Conservation (phyloP, 2,113 vertebrate species). For the Pelodiscus sinensis region DNA sequence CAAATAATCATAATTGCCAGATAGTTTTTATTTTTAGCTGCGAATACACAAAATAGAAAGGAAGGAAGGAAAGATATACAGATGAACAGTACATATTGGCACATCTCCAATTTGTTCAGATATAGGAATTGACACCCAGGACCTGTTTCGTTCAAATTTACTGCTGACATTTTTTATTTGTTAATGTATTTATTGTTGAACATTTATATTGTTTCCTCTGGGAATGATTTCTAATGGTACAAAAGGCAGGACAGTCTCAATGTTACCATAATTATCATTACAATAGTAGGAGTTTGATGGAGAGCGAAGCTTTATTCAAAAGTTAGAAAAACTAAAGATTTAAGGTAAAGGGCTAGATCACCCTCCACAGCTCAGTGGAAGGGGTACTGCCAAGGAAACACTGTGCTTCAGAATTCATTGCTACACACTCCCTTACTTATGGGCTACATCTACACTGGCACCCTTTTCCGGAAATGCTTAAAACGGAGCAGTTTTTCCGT, state of each 20-base stretch:
- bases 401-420: background rate
- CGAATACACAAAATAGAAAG: background rate
- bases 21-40: background rate
- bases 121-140: fast-evolving
- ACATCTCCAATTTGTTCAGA: fast-evolving
- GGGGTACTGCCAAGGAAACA: background rate
- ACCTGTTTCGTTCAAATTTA: fast-evolving
- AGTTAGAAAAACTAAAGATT: background rate
- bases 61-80: fast-evolving
- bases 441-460: too few species aligned
- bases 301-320: background rate
- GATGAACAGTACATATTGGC: background rate
- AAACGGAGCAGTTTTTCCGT: too few species aligned
- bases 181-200: background rate
- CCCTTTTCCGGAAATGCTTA: too few species aligned
- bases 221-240: fast-evolving
- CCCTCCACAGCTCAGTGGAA: background rate
- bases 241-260: background rate
- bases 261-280: background rate
- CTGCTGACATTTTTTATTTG: background rate
- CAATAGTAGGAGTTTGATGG: background rate
- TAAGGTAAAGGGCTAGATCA: background rate
- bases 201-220: background rate
- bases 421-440: background rate
- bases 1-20: background rate